A percentile compares a stretch with the other conserved stretches of the same genome.
Evolutionary conservation across 2,888 invertebrate genomes (phyloP).

Genomic region (Plagodis pulveraria): DNA sequence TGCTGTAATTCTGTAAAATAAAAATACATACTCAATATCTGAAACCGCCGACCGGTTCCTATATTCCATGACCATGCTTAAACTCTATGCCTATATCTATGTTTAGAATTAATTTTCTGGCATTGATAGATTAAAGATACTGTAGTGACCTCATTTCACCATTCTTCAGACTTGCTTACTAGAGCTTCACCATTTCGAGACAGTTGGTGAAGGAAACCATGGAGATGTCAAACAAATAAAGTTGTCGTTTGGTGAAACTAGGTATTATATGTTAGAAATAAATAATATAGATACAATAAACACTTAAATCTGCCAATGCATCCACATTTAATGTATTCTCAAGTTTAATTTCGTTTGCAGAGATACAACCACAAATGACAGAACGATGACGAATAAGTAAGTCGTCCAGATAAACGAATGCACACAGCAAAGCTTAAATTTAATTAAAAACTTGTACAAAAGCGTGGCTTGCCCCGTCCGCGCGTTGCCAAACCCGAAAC

Average conservation of each 20-base stretch:
- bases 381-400: constrained; percentile 81
- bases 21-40: constrained; percentile 17
- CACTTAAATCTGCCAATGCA: constrained; percentile 19
- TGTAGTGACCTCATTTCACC: constrained; percentile 2
- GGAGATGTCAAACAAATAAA: neutral
- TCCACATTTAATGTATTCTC: constrained; percentile 38
- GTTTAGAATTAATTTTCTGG: constrained; percentile 29
- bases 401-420: constrained; percentile 46
- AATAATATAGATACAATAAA: constrained; percentile 3
- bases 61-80: constrained; percentile 27
- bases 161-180: neutral
- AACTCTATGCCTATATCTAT: constrained; percentile 27
- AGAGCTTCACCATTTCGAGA: constrained; percentile 3
- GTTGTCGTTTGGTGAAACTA: constrained; percentile 8
- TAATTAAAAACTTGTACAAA: constrained; percentile 24
- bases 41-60: constrained; percentile 35
- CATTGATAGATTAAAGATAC: constrained; percentile 25
- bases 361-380: constrained; percentile 69
- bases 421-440: constrained; percentile 24
- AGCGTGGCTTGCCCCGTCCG: constrained; percentile 47
- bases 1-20: constrained; percentile 35
- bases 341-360: constrained; percentile 71
- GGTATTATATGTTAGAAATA: neutral
- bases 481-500: constrained; percentile 38
- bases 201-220: constrained; percentile 1